Base-by-base conservation (phyloP, 2,888 invertebrate genomes). In the Zaprionus obscuricornis region DNA sequence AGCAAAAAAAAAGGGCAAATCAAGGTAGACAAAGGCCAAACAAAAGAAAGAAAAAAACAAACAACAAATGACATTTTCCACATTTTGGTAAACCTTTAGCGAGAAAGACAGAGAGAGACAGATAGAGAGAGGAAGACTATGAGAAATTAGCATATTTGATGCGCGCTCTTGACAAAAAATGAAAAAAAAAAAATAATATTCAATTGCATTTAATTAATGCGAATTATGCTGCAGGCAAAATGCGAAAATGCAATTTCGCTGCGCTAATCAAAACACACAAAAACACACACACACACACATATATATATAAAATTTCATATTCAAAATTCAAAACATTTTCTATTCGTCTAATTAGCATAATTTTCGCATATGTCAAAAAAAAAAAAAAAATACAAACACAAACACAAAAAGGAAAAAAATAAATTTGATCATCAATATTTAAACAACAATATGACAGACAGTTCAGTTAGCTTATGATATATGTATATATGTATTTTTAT, bases 61-160 rank as follows among this genome's bases (percentile, higher is more conserved):
- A 11, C 20, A 20, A 26, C 37, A 27, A 31, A 24, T 37, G 68
- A 58, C 54, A 70, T 55, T 68, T 59, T 58, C 16, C 24, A 17
- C 26, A 47, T 20, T 55, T 43, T 22, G 34, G 20, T 14, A 14
- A 56, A 7, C 8, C 4, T 14, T 37, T 26, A 17, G 33, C 40
- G 22, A 10, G 2, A 34, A 14, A 17, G n/a, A n/a, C n/a, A n/a
- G n/a, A 24, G 11, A 20, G 26, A 27, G 36, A 13, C 22, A 36
- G 39, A n/a, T n/a, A n/a, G n/a, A n/a, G 20, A 24, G 17, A 22
- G 39, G 10, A 37, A 10, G 58, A 13, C 13, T 26, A 8, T 18
- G 3, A 18, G 33, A 65, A 77, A 82, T 82, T 82, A 56, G 60
- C 83, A 82, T 82, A 76, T 79, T 77, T 82, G 57, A 71, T 77